Conservation (phyloP, 2,888 invertebrate genomes). For the Lasioglossum malachurum region DNA sequence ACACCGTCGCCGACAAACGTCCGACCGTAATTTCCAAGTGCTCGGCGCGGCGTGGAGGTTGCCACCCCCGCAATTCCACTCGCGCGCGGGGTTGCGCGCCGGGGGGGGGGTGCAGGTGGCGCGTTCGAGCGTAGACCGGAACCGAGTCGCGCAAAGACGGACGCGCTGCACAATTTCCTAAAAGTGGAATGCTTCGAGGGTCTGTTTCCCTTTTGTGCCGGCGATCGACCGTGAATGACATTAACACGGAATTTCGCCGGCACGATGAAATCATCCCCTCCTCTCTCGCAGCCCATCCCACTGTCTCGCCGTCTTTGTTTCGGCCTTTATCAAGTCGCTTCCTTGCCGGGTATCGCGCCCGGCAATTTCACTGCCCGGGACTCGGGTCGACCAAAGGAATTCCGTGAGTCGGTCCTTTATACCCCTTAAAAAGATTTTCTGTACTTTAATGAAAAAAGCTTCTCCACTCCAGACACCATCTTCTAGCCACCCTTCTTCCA, state of each 20-base stretch:
- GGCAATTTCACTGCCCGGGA: conserved; percentile 61
- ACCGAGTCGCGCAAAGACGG: conserved; percentile 49
- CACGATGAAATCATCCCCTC: conserved; percentile 50
- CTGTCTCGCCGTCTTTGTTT: conserved; percentile 50
- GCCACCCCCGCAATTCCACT: neutral
- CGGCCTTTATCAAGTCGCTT: conserved; percentile 56
- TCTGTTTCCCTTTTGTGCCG: conserved; percentile 60
- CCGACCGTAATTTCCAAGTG: conserved; percentile 20
- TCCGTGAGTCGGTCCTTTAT: conserved; percentile 62
- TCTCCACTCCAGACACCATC: conserved; percentile 57
- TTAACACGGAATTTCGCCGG: conserved; percentile 69
- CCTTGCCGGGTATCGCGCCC: conserved; percentile 47
- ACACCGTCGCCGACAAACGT: neutral
- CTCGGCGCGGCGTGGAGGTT: neutral
- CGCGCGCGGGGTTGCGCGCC: neutral
- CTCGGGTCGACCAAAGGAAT: conserved; percentile 66
- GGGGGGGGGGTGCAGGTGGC: neutral
- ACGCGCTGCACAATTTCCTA: conserved; percentile 57
- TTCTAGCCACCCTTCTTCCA: conserved; percentile 1
- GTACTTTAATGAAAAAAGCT: conserved; percentile 72
- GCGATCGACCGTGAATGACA: conserved; percentile 69
- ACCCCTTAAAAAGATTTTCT: conserved; percentile 71
- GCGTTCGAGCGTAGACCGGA: conserved; percentile 30
- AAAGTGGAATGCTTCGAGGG: conserved; percentile 50
- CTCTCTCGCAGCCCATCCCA: neutral